Evolutionary conservation across 2,888 invertebrate species (phyloP), one percentile per base, ranked within the genome.

Genomic region (Leucozona laternaria): DNA sequence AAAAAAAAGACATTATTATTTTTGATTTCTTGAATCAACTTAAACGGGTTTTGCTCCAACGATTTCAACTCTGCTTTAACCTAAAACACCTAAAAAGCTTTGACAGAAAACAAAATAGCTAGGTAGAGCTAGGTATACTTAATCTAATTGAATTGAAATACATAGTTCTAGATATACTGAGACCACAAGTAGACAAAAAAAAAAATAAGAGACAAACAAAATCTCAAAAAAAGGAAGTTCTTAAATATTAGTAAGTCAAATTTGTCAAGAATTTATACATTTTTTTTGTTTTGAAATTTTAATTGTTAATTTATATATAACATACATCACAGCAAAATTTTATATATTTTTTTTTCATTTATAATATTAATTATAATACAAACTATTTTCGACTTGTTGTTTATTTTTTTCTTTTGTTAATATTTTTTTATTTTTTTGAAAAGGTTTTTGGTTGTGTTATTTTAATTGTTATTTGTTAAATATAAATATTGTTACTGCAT

Each of bases 281-380:
- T 2, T 57, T 37, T 31, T 31, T 58, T 37, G 87, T 88, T 88
- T 89, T 90, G 88, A 89, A 13, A 22, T 89, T 90, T 88, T 88
- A 89, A 89, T 89, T 90, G 89, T 90, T 89, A 91, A 89, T 90
- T 53, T 66, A 48, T 66, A 66, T 91, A 91, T 90, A 92, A 91
- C 91, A 91, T 91, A 92, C 91, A 92, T 91, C 91, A 91, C 91
- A 91, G 92, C 92, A 92, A 91, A 91, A 91, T 89, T 92, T 91
- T 91, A 90, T 90, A 90, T 90, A 89, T 90, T 89, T 88, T 7
- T 50, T 6, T 37, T 37, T 37, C n/a, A n/a, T 40, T 40, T 37
- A 48, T 48, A 20, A 25, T 85, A 73, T 82, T 88, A 77, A 79
- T 86, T 80, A 84, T 80, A 70, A 86, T 88, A 88, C 80, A 89